phyloP scores from a whole-genome alignment of 2,888 invertebrate genomes.

The Myopa tessellatipennis region DNA sequence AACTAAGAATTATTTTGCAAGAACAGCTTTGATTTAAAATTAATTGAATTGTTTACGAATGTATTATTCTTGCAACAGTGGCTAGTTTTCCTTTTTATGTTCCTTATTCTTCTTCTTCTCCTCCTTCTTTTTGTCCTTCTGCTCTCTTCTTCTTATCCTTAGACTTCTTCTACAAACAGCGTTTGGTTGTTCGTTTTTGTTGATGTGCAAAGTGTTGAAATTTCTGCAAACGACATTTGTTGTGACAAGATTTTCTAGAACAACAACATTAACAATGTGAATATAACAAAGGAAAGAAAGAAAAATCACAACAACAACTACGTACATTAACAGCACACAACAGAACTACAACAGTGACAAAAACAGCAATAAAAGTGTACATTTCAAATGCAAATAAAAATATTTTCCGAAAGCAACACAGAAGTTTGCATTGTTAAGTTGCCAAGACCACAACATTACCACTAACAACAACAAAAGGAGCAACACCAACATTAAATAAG shows the following conservation, averaged over 20 bases:
- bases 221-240: conserved; percentile 39
- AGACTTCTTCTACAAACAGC: neutral
- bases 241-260: conserved; percentile 32
- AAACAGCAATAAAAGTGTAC: conserved; percentile 20
- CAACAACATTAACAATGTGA: neutral
- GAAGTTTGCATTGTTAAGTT: conserved; percentile 19
- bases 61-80: neutral
- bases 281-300: too few relatives aligned
- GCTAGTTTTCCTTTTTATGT: neutral
- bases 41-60: neutral
- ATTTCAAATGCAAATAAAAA: conserved; percentile 55
- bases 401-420: conserved; percentile 1
- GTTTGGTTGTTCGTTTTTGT: neutral
- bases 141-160: neutral
- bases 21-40: neutral
- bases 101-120: neutral
- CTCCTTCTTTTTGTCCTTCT: neutral
- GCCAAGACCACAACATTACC: conserved; percentile 37
- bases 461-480: conserved; percentile 33
- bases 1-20: neutral
- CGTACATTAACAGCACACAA: too few relatives aligned
- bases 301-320: too few relatives aligned
- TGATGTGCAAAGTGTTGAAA: conserved; percentile 26
- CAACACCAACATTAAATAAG: too few relatives aligned
- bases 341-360: conserved; percentile 11